Conservation (phyloP, 92 coral and sea anemone species). For the Heliopora coerulea region DNA sequence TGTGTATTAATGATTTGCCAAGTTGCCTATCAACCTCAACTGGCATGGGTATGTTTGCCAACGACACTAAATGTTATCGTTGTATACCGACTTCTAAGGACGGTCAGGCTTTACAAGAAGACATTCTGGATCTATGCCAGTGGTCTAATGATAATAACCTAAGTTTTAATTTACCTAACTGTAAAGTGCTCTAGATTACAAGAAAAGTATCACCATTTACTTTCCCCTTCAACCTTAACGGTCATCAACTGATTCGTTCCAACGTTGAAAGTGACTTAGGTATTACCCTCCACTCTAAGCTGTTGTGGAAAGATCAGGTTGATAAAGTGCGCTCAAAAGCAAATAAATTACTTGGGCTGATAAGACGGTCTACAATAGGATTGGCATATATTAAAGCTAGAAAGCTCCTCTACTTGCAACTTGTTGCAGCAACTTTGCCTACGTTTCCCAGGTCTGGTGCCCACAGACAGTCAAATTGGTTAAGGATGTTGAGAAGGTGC, state of each 20-base stretch:
- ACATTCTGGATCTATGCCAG: neutral
- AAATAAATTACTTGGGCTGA: slow-evolving; percentile 38
- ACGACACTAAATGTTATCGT: slow-evolving; percentile 5
- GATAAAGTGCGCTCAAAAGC: slow-evolving; percentile 24
- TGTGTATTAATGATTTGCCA: slow-evolving; percentile 4
- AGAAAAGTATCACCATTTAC: neutral
- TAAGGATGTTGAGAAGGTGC: slow-evolving; percentile 7
- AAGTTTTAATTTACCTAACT: slow-evolving; percentile 1
- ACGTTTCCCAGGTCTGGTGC: slow-evolving; percentile 47
- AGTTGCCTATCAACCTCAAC: neutral
- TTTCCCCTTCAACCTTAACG: neutral
- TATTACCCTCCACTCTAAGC: slow-evolving; percentile 10
- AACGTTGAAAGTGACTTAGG: slow-evolving; percentile 3
- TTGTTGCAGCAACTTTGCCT: slow-evolving; percentile 38
- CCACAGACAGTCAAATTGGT: slow-evolving; percentile 15
- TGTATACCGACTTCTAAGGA: slow-evolving; percentile 1
- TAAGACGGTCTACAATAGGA: slow-evolving; percentile 37
- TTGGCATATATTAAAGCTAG: slow-evolving; percentile 24
- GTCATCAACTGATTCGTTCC: neutral
- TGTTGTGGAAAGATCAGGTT: slow-evolving; percentile 44
- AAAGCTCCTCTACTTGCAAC: slow-evolving; percentile 36
- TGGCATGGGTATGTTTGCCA: neutral
- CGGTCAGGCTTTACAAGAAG: neutral
- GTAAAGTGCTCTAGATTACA: slow-evolving; percentile 12
- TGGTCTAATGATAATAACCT: neutral